phyloP scores from a whole-genome alignment of 2,113 vertebrate species.

The Ploceus nigricollis region DNA sequence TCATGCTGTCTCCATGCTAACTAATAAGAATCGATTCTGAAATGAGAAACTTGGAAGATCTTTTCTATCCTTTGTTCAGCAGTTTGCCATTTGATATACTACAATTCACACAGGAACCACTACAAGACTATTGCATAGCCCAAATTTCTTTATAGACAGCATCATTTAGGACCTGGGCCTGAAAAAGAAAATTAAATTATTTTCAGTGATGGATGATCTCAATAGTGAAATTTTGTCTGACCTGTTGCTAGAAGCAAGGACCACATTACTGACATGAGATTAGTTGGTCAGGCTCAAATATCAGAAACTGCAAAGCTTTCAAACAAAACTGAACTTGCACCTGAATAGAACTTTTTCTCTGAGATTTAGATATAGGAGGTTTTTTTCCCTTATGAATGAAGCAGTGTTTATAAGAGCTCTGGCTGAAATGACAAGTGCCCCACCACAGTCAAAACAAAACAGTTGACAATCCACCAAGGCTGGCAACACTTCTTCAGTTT shows the following conservation, averaged over 20 bases:
- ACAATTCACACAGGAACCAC: not conserved
- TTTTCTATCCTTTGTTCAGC: not conserved
- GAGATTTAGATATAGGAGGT: not conserved
- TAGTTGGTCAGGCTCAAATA: conserved; percentile 2
- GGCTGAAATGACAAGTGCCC: not conserved
- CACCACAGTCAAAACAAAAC: not conserved
- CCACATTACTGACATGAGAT: not conserved
- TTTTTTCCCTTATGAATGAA: not conserved
- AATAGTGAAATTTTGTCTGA: not conserved
- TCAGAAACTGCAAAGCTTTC: not conserved
- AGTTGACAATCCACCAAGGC: not conserved
- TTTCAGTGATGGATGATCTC: conserved; percentile 18
- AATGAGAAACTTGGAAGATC: not conserved
- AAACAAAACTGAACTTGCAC: not conserved
- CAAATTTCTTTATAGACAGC: not conserved
- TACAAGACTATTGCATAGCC: not conserved
- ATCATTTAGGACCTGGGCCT: not conserved
- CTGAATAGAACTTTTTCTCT: not conserved
- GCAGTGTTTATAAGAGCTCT: not conserved
- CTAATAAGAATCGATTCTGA: not conserved
- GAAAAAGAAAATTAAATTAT: not conserved
- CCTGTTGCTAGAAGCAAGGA: not conserved
- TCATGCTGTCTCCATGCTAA: not conserved
- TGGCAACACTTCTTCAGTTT: not conserved
- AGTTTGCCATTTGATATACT: not conserved